phyloP scores from a whole-genome alignment of 2,888 invertebrate species.

The Rotaria sp. region DNA sequence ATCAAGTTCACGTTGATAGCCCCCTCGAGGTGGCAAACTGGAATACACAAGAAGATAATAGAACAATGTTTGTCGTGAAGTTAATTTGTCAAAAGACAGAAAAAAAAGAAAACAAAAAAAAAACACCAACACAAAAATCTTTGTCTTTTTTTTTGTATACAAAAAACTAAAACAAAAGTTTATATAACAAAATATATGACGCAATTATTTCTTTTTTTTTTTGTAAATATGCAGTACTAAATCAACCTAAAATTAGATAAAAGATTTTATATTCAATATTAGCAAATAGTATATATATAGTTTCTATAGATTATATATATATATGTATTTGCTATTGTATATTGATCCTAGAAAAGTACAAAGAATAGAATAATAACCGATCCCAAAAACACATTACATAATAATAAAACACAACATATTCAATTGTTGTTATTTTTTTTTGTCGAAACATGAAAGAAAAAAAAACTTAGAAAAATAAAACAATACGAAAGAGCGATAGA shows the following conservation, averaged over 20 bases:
- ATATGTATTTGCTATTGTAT: not conserved
- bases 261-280: not conserved
- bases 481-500: conserved; percentile 10
- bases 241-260: conserved; percentile 3
- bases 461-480: not conserved
- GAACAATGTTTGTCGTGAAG: conserved; percentile 3
- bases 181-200: not conserved
- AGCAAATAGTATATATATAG: not conserved
- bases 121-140: not conserved
- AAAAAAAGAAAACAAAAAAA: not conserved
- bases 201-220: not conserved
- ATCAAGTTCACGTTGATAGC: conserved; percentile 30
- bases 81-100: not conserved
- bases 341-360: not conserved
- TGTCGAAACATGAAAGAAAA: not conserved
- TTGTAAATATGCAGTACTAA: not conserved
- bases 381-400: not conserved
- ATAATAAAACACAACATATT: not conserved
- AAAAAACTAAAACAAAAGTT: not conserved
- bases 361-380: not conserved
- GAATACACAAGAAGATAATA: conserved; percentile 26
- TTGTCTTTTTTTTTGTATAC: not conserved
- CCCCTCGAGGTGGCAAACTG: conserved; percentile 31
- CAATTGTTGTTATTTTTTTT: not conserved
- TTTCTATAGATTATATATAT: not conserved